Evolutionary conservation across 2,797 vertebrate genomes (phyloP).

Genomic region (Acrossocheilus wenchowensis): DNA sequence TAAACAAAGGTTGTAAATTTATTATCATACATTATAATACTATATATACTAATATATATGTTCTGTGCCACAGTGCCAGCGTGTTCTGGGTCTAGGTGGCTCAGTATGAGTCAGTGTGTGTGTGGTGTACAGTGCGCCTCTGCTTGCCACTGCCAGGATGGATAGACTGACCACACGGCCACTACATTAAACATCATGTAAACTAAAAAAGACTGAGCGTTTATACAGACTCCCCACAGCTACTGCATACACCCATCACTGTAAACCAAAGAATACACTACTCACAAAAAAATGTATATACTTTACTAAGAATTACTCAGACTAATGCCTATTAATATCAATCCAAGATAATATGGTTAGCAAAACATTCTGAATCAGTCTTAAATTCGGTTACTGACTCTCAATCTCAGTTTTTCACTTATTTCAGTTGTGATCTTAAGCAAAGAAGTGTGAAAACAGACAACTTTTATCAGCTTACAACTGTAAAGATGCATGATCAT

Average conservation of each 20-base stretch:
- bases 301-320: not conserved
- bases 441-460: not conserved
- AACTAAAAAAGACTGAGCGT: slow-evolving; percentile 39
- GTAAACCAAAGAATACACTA: slow-evolving; percentile 27
- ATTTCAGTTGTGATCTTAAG: not conserved
- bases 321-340: not conserved
- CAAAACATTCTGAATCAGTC: not conserved
- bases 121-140: slow-evolving; percentile 57
- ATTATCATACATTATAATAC: not conserved
- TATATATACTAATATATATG: not conserved
- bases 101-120: slow-evolving; percentile 55
- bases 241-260: slow-evolving; percentile 40
- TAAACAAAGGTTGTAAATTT: not conserved
- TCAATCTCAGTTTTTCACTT: too few species aligned
- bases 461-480: too few species aligned
- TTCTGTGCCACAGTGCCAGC: slow-evolving; percentile 42
- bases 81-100: slow-evolving; percentile 62
- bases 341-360: not conserved
- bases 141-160: slow-evolving; percentile 66
- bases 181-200: slow-evolving; percentile 40
- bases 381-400: not conserved
- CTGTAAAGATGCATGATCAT: not conserved
- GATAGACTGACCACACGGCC: slow-evolving; percentile 66
- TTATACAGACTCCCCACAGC: slow-evolving; percentile 36
- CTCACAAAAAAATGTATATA: not conserved